phyloP scores from a whole-genome alignment of 2,113 vertebrate species.

The Propithecus coquereli region DNA sequence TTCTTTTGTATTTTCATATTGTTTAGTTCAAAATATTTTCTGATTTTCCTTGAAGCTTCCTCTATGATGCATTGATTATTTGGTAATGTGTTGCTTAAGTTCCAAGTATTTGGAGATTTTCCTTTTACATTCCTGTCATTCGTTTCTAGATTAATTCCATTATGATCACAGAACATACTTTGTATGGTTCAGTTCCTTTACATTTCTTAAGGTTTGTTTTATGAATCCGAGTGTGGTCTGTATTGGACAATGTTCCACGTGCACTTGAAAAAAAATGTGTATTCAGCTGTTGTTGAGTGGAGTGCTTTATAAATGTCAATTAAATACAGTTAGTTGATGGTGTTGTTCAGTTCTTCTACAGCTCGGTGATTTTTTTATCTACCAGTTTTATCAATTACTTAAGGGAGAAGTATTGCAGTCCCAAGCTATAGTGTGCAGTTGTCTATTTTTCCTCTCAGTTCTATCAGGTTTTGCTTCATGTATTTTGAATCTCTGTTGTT shows the following conservation, averaged over 20 bases:
- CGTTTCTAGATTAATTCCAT: background rate
- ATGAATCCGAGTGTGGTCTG: background rate
- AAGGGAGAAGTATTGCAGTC: background rate
- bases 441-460: background rate
- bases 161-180: background rate
- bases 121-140: background rate
- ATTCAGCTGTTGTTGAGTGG: slow-evolving; percentile 13
- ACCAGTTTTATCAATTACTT: background rate
- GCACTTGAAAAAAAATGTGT: background rate
- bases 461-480: background rate
- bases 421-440: background rate
- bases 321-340: background rate
- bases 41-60: background rate
- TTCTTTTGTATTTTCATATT: background rate
- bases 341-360: background rate
- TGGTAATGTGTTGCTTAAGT: background rate
- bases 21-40: background rate
- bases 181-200: background rate
- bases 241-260: background rate
- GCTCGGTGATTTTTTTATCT: background rate
- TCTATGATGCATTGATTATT: background rate
- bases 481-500: background rate
- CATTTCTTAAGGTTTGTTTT: background rate
- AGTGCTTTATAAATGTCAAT: background rate
- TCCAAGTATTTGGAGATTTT: background rate